Evolutionary conservation across 2,797 vertebrate genomes (phyloP).

Genomic region (Melanotaenia trifasciata): DNA sequence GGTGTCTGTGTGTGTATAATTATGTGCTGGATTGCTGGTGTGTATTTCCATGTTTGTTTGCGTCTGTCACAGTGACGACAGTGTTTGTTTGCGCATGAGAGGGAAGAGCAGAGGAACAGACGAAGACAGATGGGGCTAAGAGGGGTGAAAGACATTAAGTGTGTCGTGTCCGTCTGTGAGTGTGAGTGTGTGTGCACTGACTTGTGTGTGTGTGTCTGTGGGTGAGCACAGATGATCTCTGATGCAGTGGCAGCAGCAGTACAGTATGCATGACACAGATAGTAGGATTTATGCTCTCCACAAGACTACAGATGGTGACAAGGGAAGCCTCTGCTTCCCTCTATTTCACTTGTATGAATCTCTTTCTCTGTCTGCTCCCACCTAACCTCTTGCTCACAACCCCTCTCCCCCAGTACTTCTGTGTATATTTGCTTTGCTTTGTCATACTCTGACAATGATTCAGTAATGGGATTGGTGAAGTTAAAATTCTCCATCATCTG

Average conservation of each 20-base stretch:
- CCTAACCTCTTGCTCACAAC: constrained; percentile 29
- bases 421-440: constrained; percentile 63
- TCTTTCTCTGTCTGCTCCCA: constrained; percentile 23
- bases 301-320: constrained; percentile 71
- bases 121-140: constrained; percentile 72
- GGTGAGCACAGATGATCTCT: constrained; percentile 66
- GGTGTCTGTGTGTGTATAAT: background rate
- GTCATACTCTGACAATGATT: constrained; percentile 60
- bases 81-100: constrained; percentile 56
- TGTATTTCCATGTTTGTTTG: constrained; percentile 52
- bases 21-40: constrained; percentile 24
- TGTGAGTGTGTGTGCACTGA: constrained; percentile 8
- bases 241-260: constrained; percentile 64
- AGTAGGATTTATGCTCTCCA: constrained; percentile 74
- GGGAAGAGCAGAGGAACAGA: constrained; percentile 59
- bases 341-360: constrained; percentile 33
- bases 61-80: constrained; percentile 54
- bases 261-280: constrained; percentile 78
- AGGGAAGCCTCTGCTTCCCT: constrained; percentile 65
- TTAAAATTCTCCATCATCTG: constrained; percentile 51
- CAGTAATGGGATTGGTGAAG: constrained; percentile 62
- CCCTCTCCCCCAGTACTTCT: constrained; percentile 36
- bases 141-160: constrained; percentile 74
- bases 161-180: constrained; percentile 64
- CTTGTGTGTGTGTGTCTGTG: constrained; percentile 34